Evolutionary conservation across 2,888 invertebrate species (phyloP).

Genomic region (Slavum lentiscoides): DNA sequence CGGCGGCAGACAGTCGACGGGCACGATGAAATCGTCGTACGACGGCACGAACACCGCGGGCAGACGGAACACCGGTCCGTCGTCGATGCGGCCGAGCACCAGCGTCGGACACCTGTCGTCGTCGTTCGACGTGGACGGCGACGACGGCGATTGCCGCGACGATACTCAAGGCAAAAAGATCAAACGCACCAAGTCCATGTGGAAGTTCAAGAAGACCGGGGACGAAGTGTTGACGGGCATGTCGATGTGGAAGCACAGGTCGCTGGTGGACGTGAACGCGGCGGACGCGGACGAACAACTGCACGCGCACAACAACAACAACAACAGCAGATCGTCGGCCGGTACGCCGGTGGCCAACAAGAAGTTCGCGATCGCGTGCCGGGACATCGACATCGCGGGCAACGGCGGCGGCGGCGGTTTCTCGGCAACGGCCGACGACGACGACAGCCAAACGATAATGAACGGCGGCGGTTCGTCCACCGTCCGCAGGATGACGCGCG

Average conservation of each 20-base stretch:
- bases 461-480: constrained; percentile 49
- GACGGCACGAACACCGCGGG: constrained; percentile 51
- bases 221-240: constrained; percentile 82
- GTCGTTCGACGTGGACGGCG: constrained; percentile 59
- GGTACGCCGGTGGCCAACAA: constrained; percentile 54
- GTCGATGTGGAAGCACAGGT: constrained; percentile 84
- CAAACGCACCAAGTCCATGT: constrained; percentile 77
- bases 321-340: constrained; percentile 57
- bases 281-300: constrained; percentile 50
- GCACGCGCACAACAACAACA: constrained; percentile 51
- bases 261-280: constrained; percentile 71
- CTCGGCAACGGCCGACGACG: constrained; percentile 35
- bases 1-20: background rate
- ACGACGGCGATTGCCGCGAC: constrained; percentile 64
- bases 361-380: constrained; percentile 52
- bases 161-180: constrained; percentile 64
- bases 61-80: constrained; percentile 53
- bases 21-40: constrained; percentile 54
- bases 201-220: constrained; percentile 74
- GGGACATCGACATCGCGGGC: constrained; percentile 38
- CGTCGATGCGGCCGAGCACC: constrained; percentile 54
- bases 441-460: constrained; percentile 54
- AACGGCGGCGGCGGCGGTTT: constrained; percentile 17
- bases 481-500: constrained; percentile 24
- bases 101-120: constrained; percentile 60